Base-by-base conservation (phyloP, 2,888 invertebrate genomes). In the Osmoderma eremita region DNA sequence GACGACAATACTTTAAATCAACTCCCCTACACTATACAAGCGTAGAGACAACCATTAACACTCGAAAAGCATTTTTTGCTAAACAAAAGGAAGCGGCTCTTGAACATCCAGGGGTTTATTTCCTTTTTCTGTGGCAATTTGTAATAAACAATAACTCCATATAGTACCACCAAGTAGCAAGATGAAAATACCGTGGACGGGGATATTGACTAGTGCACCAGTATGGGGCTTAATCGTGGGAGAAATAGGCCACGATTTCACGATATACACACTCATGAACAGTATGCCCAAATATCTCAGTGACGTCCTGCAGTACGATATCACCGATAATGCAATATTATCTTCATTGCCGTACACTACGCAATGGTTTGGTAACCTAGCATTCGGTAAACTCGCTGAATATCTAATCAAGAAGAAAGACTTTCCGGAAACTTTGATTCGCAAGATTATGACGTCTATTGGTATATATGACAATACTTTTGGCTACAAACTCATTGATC, bases 151-250 rank as follows among this genome's bases (percentile, higher is more conserved):
- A n/a, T n/a, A n/a, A n/a, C n/a, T n/a, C n/a, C n/a, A n/a, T n/a
- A n/a, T n/a, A n/a, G n/a, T n/a, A n/a, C n/a, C n/a, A n/a, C n/a
- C n/a, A n/a, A n/a, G n/a, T n/a, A n/a, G n/a, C n/a, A n/a, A n/a
- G n/a, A n/a, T 58, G 10, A 49, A 87, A 0, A 89, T 89, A 36
- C 92, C 92, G 0, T 93, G 92, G 91, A 86, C 84, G 74, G 84
- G 85, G 0, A 90, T 93, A 58, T 81, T 90, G n/a, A 89, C 84
- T 64, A 91, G 89, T 0, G 84, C 87, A 2, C 91, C 92, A 0
- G 82, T 93, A 65, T 89, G 91, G 87, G 92, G 92, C 0, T 78
- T 93, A 12, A 88, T 92, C 10, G 86, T 87, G 51, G 92, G 91
- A 69, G 91, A 91, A 84, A 83, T 88, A 68, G 88, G 88, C 3